Evolutionary conservation across 2,888 invertebrate genomes (phyloP).

Genomic region (Drosophila infuscata): DNA sequence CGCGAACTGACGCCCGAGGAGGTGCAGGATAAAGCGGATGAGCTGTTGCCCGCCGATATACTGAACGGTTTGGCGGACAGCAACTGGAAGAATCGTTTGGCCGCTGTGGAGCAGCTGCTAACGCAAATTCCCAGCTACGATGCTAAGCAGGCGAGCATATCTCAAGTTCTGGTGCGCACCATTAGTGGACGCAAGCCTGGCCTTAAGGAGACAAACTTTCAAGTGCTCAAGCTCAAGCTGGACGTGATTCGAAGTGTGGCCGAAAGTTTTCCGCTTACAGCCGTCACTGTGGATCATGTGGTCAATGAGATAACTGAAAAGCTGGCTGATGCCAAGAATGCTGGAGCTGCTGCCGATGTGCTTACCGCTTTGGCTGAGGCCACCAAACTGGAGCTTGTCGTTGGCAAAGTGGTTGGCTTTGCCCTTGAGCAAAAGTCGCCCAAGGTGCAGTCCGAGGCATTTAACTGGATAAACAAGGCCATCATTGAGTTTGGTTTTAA

Average conservation of each 20-base stretch:
- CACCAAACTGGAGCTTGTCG: slow-evolving; percentile 90
- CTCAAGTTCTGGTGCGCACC: slow-evolving; percentile 91
- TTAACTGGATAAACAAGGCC: slow-evolving; percentile 92
- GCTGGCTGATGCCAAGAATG: slow-evolving; percentile 93
- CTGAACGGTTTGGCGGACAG: slow-evolving; percentile 89
- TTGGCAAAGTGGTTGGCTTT: slow-evolving; percentile 89
- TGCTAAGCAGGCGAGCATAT: slow-evolving; percentile 87
- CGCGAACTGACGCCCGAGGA: slow-evolving; percentile 91
- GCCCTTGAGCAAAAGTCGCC: slow-evolving; percentile 96
- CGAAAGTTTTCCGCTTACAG: slow-evolving; percentile 90
- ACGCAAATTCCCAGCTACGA: slow-evolving; percentile 88
- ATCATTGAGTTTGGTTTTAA: slow-evolving; percentile 95
- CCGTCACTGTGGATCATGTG: slow-evolving; percentile 90
- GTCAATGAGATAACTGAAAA: slow-evolving; percentile 93
- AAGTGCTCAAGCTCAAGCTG: slow-evolving; percentile 93
- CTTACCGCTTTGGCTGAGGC: slow-evolving; percentile 92
- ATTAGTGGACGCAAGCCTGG: slow-evolving; percentile 94
- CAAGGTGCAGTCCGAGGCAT: slow-evolving; percentile 94
- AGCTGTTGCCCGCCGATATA: slow-evolving; percentile 88
- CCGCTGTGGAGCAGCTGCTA: slow-evolving; percentile 90
- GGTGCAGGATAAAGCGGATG: slow-evolving; percentile 90
- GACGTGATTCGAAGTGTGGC: slow-evolving; percentile 92
- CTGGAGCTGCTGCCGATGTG: slow-evolving; percentile 87
- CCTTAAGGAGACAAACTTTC: slow-evolving; percentile 94
- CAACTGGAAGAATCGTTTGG: slow-evolving; percentile 94